Evolutionary conservation across 2,797 vertebrate genomes (phyloP).

Genomic region (Pampus argenteus): DNA sequence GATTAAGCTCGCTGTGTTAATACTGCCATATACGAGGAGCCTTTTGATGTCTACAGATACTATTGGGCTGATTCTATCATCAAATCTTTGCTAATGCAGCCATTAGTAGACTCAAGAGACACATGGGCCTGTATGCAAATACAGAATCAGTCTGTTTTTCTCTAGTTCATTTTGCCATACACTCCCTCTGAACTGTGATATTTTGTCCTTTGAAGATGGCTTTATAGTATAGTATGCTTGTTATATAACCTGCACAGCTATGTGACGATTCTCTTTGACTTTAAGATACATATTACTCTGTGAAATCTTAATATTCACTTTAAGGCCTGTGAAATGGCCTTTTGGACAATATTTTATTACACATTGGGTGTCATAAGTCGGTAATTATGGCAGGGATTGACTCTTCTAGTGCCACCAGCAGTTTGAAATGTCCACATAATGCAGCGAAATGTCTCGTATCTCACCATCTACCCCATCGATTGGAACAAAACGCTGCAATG

Average conservation of each 20-base stretch:
- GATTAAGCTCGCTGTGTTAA: slow-evolving; percentile 72
- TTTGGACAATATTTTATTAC: no score
- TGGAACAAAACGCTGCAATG: no score
- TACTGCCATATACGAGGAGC: slow-evolving; percentile 45
- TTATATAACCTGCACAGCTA: neutral
- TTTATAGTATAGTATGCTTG: no score
- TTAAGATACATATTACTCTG: neutral
- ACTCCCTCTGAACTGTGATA: neutral
- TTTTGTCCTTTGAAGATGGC: no score
- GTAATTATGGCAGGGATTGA: no score
- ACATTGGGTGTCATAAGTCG: no score
- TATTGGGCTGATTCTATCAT: slow-evolving; percentile 14
- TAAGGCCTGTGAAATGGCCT: neutral
- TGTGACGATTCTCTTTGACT: neutral
- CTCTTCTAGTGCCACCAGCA: no score
- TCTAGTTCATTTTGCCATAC: neutral
- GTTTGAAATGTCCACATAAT: no score
- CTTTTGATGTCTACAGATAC: slow-evolving; percentile 58
- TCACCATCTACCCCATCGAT: no score
- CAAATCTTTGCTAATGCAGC: slow-evolving; percentile 27
- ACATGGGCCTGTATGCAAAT: neutral
- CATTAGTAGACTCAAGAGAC: slow-evolving; percentile 10
- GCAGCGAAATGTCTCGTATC: no score
- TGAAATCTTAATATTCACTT: neutral
- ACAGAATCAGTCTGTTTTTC: neutral